Conservation (phyloP, 2,888 invertebrate species). For the Ethmia dodecea region DNA sequence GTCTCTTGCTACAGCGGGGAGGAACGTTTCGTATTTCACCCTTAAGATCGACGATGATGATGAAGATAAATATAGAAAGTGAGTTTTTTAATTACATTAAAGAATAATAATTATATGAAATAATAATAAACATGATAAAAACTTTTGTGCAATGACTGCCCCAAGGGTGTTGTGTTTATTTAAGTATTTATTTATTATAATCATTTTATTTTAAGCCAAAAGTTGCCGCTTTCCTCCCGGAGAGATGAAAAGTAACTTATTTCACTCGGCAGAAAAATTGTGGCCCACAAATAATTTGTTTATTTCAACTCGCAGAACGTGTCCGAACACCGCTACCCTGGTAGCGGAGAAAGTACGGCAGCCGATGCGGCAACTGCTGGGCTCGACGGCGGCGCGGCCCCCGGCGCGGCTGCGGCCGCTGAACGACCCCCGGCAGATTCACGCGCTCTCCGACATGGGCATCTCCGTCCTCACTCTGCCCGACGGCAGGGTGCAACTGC, state of each 20-base stretch:
- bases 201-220: too few species aligned
- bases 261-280: too few species aligned
- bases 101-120: too few species aligned
- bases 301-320: conserved; percentile 73
- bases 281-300: too few species aligned
- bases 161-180: too few species aligned
- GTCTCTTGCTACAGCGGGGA: conserved; percentile 82
- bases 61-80: conserved; percentile 62
- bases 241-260: too few species aligned
- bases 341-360: conserved; percentile 90
- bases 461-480: conserved; percentile 92
- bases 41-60: conserved; percentile 68
- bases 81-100: conserved; percentile 26
- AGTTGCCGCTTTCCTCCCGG: too few species aligned
- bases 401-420: conserved; percentile 87
- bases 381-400: conserved; percentile 79
- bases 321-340: conserved; percentile 90
- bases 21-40: conserved; percentile 62
- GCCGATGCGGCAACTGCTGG: conserved; percentile 91
- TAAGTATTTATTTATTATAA: too few species aligned
- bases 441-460: conserved; percentile 94
- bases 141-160: too few species aligned
- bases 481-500: conserved; percentile 94
- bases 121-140: too few species aligned
- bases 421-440: conserved; percentile 91